Base-by-base conservation (phyloP, 2,113 vertebrate genomes). In the Pogona vitticeps region DNA sequence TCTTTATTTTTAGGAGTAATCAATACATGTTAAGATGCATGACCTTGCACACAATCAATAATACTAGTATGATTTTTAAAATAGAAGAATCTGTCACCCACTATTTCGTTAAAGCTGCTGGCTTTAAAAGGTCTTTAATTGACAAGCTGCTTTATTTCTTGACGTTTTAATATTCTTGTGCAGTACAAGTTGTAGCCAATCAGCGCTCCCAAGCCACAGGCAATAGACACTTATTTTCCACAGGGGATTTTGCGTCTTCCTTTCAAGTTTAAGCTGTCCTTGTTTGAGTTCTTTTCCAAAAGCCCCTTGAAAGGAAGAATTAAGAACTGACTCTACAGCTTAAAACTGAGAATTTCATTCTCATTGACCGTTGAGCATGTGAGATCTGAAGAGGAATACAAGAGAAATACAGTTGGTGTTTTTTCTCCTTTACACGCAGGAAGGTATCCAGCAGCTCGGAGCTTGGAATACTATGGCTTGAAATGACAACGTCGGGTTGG, bases 81-180 rank as follows among this genome's bases (percentile, higher is more conserved):
- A 58, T 59, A 36, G n/a, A 7, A 84, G 63, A 42, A 15, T 36
- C 28, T 36, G 42, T 71, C 56, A 3, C 58, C 59, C 38, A 40
- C 9, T 56, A 23, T 58, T 70, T 31, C 33, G 40, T 38, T 20
- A 56, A 63, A 76, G 36, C n/a, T 58, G 10, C 0, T 61, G 87
- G 73, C 84, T 91, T 88, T 93, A 90, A 70, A 0, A 91, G 95
- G 92, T 94, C 93, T 59, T 81, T 38, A 68, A 83, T 65, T 91
- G 88, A 59, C 10, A 2, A 77, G 80, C 68, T 80, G 75, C 91
- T 20, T 79, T 84, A 82, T 88, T 68, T 80, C 75, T 15, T 58
- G 2, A 80, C 15, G 77, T 84, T 40, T 95, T 14, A 90, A 36
- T 83, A 80, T 90, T 92, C 87, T 82, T 28, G 15, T 0, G 91